Percentiles rank a stretch among this genome's conserved stretches.
Conservation (phyloP, 2,888 invertebrate species). For the Cerceris rybyensis region DNA sequence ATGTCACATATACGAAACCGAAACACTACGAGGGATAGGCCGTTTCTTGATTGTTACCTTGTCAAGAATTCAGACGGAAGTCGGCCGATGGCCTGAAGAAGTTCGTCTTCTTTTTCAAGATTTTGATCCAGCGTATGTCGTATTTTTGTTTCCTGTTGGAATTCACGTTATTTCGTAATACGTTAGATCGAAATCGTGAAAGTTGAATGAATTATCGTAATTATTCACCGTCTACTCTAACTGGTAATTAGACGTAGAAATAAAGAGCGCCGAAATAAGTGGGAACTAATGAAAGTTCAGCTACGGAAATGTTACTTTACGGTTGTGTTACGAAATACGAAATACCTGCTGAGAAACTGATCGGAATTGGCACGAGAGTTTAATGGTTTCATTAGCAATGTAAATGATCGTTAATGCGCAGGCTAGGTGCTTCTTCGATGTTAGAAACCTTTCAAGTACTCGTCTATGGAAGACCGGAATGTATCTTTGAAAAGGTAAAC, state of each 20-base stretch:
- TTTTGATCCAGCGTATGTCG: neutral
- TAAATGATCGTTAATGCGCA: conserved; percentile 16
- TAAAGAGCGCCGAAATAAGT: neutral
- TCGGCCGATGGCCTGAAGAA: conserved; percentile 18
- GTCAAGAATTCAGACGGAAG: conserved; percentile 65
- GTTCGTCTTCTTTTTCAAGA: neutral
- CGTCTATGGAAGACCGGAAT: neutral
- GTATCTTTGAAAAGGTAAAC: neutral
- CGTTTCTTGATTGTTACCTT: conserved; percentile 62
- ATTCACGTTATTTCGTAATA: neutral
- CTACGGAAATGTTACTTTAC: neutral
- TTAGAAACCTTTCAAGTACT: neutral
- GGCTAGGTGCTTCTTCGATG: neutral
- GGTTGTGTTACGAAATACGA: neutral
- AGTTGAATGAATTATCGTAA: neutral
- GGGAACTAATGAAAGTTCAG: neutral
- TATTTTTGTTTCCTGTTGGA: conserved; percentile 2
- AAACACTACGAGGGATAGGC: conserved; percentile 18
- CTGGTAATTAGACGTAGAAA: neutral
- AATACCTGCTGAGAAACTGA: conserved; percentile 4
- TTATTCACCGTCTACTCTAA: neutral
- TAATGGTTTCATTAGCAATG: conserved; percentile 32
- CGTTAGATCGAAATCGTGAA: neutral
- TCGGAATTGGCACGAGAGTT: conserved; percentile 23
- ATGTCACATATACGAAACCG: conserved; percentile 21